Evolutionary conservation across 2,113 vertebrate genomes (phyloP).

Genomic region (Microtus pennsylvanicus): DNA sequence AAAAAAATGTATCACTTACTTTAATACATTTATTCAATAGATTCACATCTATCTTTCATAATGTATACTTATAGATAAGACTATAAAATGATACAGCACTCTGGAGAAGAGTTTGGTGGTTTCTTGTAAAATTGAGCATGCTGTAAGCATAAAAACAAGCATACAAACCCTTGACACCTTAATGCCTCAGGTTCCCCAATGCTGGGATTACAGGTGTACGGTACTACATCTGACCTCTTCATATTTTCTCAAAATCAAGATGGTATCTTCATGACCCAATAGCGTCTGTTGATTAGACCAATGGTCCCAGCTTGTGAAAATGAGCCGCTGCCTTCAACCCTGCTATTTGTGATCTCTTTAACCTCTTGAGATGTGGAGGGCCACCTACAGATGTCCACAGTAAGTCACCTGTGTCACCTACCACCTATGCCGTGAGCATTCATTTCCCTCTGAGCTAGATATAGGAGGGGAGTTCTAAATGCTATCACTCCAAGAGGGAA

Average conservation of each 20-base stretch:
- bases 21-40: slow-evolving; percentile 33
- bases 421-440: neutral
- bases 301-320: neutral
- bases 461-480: neutral
- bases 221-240: neutral
- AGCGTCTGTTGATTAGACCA: neutral
- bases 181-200: neutral
- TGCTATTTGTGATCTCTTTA: neutral
- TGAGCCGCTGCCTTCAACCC: neutral
- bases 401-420: neutral
- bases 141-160: neutral
- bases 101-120: slow-evolving; percentile 21
- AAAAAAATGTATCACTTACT: neutral
- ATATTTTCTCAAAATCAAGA: slow-evolving; percentile 6
- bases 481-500: neutral
- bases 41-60: neutral
- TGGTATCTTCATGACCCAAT: too few relatives aligned
- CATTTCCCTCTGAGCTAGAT: neutral
- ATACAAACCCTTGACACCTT: neutral
- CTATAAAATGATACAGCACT: neutral
- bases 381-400: neutral
- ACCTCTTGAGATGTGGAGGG: neutral
- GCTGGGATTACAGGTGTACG: neutral
- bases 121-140: slow-evolving; percentile 45
- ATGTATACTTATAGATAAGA: neutral